Base-by-base conservation (phyloP, 2,797 vertebrate species). In the Furcifer pardalis region DNA sequence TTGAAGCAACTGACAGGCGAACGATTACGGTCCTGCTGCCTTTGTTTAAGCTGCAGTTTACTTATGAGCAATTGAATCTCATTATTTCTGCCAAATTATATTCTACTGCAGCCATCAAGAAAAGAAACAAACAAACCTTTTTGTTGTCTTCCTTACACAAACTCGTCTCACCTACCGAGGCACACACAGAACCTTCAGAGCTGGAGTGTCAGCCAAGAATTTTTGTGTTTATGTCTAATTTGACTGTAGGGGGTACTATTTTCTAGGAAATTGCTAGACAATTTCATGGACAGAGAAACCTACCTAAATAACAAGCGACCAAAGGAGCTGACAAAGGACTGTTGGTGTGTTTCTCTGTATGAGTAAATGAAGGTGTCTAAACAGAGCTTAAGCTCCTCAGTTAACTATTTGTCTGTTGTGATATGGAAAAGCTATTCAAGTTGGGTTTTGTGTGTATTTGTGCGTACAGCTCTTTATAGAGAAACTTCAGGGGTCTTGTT, bases 41-140 rank as follows among this genome's bases (percentile, higher is more conserved):
- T 91, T 92, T 94, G 88, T 93, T 95, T 94, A 94, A 95, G 86
- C 69, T 93, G 44, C 17, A 85, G 86, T 91, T 96, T 95, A 94
- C 87, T 94, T 94, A 93, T 85, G 88, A 95, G 85, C 93, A 95
- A 94, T 93, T 94, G 89, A 69, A 89, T 94, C 87, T 92, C 91
- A 93, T 89, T 95, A 93, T 95, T 95, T 95, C 92, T 94, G 90
- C 89, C 90, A 95, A 95, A 92, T 94, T 92, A 79, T 91, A 65
- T 89, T 94, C 94, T 88, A 92, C 65, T 87, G 84, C 32, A 37
- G 76, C 73, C 74, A 71, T 37, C 0, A 0, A 77, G 79, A 88
- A 88, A 86, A 40, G 79, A 85, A 94, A 90, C 49, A 88, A 90
- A 81, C 59, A 87, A 87, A 83, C 52, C 66, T 86, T 77, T 4